Conservation (phyloP, 2,888 invertebrate species). For the Drosophila meridiana region DNA sequence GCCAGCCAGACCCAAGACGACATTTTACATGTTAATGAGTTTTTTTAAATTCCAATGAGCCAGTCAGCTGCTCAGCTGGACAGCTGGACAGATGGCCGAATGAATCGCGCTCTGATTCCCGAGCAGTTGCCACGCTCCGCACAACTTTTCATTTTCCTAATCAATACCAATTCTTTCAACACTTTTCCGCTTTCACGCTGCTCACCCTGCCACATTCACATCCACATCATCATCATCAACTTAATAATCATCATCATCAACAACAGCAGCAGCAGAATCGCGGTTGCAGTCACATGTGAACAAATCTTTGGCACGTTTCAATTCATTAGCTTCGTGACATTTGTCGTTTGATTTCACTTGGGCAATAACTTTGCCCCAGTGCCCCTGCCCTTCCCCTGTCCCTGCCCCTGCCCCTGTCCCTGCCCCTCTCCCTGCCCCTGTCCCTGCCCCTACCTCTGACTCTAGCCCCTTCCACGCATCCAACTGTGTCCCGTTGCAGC, state of each 20-base stretch:
- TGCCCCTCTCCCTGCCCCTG: not conserved
- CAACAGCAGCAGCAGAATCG: slow-evolving; percentile 31
- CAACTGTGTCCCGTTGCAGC: slow-evolving; percentile 40
- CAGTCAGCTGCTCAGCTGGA: slow-evolving; percentile 17
- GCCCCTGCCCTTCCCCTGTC: not conserved
- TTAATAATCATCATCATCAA: slow-evolving; percentile 1
- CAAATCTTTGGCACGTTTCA: slow-evolving; percentile 79
- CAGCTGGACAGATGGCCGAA: not conserved
- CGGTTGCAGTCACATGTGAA: slow-evolving; percentile 52
- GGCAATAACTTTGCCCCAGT: slow-evolving; percentile 61
- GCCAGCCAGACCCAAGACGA: not conserved
- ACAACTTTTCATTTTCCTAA: slow-evolving; percentile 29
- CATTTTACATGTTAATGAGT: slow-evolving; percentile 66
- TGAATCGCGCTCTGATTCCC: slow-evolving; percentile 13
- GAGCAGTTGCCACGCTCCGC: not conserved
- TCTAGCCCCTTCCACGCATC: slow-evolving; percentile 13
- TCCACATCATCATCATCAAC: slow-evolving; percentile 20
- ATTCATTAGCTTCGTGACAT: slow-evolving; percentile 80
- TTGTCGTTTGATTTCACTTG: slow-evolving; percentile 77
- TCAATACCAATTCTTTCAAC: slow-evolving; percentile 44
- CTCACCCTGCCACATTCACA: slow-evolving; percentile 14
- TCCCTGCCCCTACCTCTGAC: not conserved
- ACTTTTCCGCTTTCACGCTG: slow-evolving; percentile 20
- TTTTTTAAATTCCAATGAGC: slow-evolving; percentile 64
- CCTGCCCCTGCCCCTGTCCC: not conserved